Conservation (phyloP, 2,797 vertebrate species). For the Chloroceryle inda region DNA sequence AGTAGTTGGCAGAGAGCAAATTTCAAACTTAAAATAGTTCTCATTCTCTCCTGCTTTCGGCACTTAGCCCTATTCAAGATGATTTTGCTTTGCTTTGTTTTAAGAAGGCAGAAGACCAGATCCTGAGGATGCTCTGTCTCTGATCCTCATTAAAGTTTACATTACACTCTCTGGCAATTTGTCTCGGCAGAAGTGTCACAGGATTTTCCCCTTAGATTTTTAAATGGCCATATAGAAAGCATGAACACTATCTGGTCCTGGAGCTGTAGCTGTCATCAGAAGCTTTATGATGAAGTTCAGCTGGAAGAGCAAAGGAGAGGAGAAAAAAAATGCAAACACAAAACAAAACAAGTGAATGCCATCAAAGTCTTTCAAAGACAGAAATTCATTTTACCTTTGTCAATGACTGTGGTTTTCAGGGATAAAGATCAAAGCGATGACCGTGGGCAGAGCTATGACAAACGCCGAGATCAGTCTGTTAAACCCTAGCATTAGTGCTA, state of each 20-base stretch:
- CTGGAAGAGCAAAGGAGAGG: conserved; percentile 50
- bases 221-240: not conserved
- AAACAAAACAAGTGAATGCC: conserved; percentile 71
- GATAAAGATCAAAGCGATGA: conserved; percentile 84
- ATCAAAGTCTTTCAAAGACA: conserved; percentile 77
- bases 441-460: conserved; percentile 80
- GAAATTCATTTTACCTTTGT: conserved; percentile 81
- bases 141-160: not conserved
- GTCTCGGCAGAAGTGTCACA: not conserved
- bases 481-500: conserved; percentile 81
- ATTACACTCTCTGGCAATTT: not conserved
- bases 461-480: conserved; percentile 70
- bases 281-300: conserved; percentile 58
- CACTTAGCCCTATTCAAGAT: not conserved
- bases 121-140: not conserved
- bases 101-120: conserved; percentile 10
- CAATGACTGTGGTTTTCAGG: conserved; percentile 81
- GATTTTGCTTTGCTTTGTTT: not conserved
- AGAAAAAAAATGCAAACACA: not conserved
- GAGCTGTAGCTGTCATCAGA: conserved; percentile 71
- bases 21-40: conserved; percentile 11
- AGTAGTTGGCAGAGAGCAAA: conserved; percentile 6
- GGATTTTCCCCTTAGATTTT: not conserved
- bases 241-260: conserved; percentile 34
- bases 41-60: conserved; percentile 18